A percentile compares a stretch with the other conserved stretches of the same genome.
Evolutionary conservation across 2,888 invertebrate genomes (phyloP).

Genomic region (Nudaria mundana): DNA sequence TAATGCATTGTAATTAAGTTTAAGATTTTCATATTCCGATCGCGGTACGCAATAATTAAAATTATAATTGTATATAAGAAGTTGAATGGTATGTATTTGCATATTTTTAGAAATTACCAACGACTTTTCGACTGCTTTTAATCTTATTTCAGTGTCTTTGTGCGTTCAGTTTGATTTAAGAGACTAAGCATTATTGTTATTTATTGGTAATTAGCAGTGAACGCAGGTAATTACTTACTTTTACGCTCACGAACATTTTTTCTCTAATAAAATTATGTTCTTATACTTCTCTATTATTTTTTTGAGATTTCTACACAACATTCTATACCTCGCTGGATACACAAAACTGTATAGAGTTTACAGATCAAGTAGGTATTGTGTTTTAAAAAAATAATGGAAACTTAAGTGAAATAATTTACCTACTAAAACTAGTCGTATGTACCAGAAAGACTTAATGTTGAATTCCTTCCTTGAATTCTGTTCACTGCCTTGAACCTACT

Average conservation of each 20-base stretch:
- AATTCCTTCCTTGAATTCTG: no score
- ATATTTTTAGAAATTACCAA: slow-evolving; percentile 28
- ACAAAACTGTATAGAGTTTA: no score
- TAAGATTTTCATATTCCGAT: slow-evolving; percentile 30
- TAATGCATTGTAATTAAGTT: slow-evolving; percentile 32
- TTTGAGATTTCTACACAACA: not conserved
- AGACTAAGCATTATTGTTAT: slow-evolving; percentile 60
- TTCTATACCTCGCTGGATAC: not conserved
- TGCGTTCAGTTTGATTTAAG: slow-evolving; percentile 39
- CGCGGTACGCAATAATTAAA: slow-evolving; percentile 32
- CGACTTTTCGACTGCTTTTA: slow-evolving; percentile 29
- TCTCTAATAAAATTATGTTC: slow-evolving; percentile 75
- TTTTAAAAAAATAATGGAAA: no score
- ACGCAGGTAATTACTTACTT: no score
- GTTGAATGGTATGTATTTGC: slow-evolving; percentile 25
- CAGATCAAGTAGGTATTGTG: no score
- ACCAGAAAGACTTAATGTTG: no score
- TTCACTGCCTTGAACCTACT: no score
- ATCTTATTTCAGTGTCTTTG: slow-evolving; percentile 26
- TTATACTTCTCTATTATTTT: slow-evolving; percentile 28
- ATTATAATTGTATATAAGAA: slow-evolving; percentile 21
- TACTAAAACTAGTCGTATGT: no score
- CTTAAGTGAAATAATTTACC: no score
- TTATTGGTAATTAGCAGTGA: slow-evolving; percentile 75
- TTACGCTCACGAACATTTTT: slow-evolving; percentile 62